A percentile compares a stretch with the other conserved stretches of the same genome.
Conservation (phyloP, 1,140 invertebrate genomes). For the Trypoxylus dichotomus region DNA sequence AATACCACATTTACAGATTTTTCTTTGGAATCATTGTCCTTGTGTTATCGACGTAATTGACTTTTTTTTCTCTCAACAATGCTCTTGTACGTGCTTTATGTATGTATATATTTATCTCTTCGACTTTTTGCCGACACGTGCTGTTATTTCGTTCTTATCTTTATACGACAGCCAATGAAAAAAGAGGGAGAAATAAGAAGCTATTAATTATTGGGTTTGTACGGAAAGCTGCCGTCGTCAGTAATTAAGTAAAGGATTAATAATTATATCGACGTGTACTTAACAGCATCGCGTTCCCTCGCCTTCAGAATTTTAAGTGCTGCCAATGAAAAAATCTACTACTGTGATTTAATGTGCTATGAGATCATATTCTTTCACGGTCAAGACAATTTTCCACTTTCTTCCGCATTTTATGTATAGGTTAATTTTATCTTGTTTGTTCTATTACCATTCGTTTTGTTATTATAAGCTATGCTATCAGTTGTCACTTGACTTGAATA, state of each 20-base stretch:
- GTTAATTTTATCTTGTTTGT: neutral
- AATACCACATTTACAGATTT: neutral
- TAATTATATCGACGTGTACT: neutral
- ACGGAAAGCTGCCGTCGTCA: neutral
- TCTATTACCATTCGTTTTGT: neutral
- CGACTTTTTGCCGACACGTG: neutral
- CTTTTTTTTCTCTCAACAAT: neutral
- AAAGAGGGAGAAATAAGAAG: neutral
- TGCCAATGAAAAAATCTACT: too few species aligned
- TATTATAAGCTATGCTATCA: neutral
- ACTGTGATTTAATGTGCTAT: neutral
- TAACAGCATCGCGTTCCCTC: neutral
- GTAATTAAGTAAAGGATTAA: neutral
- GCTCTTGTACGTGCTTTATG: neutral
- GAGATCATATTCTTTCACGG: constrained; percentile 13
- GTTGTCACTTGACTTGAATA: neutral
- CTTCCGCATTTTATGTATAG: constrained; percentile 15
- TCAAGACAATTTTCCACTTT: constrained; percentile 6
- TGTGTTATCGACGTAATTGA: constrained; percentile 11
- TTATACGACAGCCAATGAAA: neutral
- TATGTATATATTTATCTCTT: neutral
- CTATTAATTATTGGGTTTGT: neutral
- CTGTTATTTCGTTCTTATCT: neutral
- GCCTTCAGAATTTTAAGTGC: neutral
- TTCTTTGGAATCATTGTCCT: neutral